phyloP scores from a whole-genome alignment of 2,888 invertebrate species.

The Elysia crispata region DNA sequence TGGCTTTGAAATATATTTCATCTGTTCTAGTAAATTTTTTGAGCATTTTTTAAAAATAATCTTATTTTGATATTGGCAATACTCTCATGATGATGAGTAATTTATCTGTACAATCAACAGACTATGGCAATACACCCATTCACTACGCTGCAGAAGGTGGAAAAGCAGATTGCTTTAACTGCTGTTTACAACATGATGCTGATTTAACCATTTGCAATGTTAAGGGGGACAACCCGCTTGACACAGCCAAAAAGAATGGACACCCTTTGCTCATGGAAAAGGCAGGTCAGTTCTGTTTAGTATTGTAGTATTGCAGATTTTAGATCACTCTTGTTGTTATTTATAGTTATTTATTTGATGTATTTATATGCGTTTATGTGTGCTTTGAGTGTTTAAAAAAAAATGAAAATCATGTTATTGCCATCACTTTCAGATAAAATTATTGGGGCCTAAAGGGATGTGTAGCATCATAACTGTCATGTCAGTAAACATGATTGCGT shows the following conservation, averaged over 20 bases:
- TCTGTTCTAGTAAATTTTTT: too few species aligned
- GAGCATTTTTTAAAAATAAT: neutral
- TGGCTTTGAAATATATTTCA: too few species aligned
- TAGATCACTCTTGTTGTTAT: neutral
- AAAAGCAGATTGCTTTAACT: constrained; percentile 74
- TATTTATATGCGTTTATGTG: too few species aligned
- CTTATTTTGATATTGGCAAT: neutral
- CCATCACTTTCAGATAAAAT: too few species aligned
- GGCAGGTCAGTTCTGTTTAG: constrained; percentile 62
- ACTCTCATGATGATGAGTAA: too few species aligned
- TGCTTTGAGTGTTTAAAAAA: too few species aligned
- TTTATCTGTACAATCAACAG: constrained; percentile 48
- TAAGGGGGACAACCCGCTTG: constrained; percentile 69
- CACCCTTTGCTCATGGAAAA: constrained; percentile 73
- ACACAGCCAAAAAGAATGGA: constrained; percentile 72
- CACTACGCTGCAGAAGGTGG: constrained; percentile 74
- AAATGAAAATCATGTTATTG: too few species aligned
- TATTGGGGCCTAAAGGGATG: too few species aligned
- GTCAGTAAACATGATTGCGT: too few species aligned
- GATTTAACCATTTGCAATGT: constrained; percentile 66
- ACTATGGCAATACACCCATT: constrained; percentile 72
- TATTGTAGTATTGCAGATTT: neutral
- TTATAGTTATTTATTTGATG: neutral
- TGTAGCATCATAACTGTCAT: too few species aligned
- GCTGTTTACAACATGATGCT: constrained; percentile 73